Base-by-base conservation (phyloP, 2,888 invertebrate genomes). In the Margaritifera margaritifera region DNA sequence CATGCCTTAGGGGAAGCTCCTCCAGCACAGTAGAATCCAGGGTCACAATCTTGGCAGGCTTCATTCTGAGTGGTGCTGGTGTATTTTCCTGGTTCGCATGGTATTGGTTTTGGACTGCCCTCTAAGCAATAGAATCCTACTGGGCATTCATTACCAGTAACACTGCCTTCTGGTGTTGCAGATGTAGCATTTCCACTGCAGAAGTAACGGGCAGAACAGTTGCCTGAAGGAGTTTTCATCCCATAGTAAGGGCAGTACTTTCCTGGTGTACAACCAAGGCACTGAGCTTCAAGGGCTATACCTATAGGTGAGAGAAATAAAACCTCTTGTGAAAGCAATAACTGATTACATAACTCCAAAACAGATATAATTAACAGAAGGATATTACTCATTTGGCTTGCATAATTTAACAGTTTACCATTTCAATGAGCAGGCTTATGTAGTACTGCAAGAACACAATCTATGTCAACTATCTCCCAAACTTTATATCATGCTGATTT, bases 251-350 rank as follows among this genome's bases (percentile, higher is more conserved):
- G 74, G 68, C 88, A 88, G 72, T 82, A 88, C 74, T 74, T 72
- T 19, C 88, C 88, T 18, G 84, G 79, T 64, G 81, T 80, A 78
- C 88, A 88, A 4, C 77, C 79, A 22, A 81, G 81, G 69, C 88
- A 88, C 63, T 88, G 76, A 19, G 58, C 68, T 56, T 76, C 72
- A 25, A 67, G 72, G 22, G 77, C 75, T 42, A 86, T 61, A 66
- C 87, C 88, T 84, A 74, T 2, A 75, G 62, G 56, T 65, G 20
- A 51, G 59, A 54, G 54, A 22, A 22, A 62, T 62, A 54, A 22
- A 54, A 11, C 42, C 18, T 27, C 2, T 8, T 22, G 19, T 58
- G 3, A 57, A 22, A 58, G 19, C 22, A 19, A 24, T 50, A n/a
- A 22, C 5, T 22, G n/a, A 2, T 15, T 53, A 31, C 25, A 50